Evolutionary conservation across 1,140 invertebrate genomes (phyloP), one percentile per base, ranked within the genome.

Genomic region (Drosophila prosaltans): DNA sequence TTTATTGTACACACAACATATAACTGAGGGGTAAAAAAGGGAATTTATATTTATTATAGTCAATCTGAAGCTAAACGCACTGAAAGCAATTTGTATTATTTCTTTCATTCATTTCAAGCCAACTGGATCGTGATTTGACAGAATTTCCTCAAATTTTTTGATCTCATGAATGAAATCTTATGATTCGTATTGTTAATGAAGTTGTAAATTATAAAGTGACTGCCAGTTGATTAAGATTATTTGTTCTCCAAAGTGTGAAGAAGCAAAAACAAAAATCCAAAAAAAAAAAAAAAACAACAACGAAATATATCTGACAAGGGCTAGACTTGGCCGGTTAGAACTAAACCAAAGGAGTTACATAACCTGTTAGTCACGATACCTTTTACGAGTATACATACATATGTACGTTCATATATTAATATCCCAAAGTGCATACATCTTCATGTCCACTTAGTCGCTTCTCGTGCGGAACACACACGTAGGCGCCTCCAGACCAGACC

Each of bases 11-110:
- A 30, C 16, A 16, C 16, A 30, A 2, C 4, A 36, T 36, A 5
- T 36, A 36, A 36, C 3, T 4, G 32, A 36, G 4, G 32, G 32
- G 3, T 5, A 36, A 7, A 36, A 36, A 36, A 36, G 4, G 3
- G 32, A 36, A 36, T 7, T 36, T 36, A 36, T 36, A 36, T 36
- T 4, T 36, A 6, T 36, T 21, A 16, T 6, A 48, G 16, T 21
- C 16, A 1, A 24, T 36, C 3, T 7, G 3, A 51, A 51, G 45
- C 8, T 51, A 51, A 26, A 51, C 21, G 45, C 75, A 78, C 60
- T 65, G 79, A 74, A 73, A 71, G 76, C 76, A 88, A 88, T 86
- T 88, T 88, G 83, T 36, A 36, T 83, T 88, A 77, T 64, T 77
- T 36, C 36, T 74, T 84, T 77, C 70, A 78, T 78, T 78, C 83